Conservation (phyloP, 1,140 invertebrate genomes). For the Choristoneura fumiferana region DNA sequence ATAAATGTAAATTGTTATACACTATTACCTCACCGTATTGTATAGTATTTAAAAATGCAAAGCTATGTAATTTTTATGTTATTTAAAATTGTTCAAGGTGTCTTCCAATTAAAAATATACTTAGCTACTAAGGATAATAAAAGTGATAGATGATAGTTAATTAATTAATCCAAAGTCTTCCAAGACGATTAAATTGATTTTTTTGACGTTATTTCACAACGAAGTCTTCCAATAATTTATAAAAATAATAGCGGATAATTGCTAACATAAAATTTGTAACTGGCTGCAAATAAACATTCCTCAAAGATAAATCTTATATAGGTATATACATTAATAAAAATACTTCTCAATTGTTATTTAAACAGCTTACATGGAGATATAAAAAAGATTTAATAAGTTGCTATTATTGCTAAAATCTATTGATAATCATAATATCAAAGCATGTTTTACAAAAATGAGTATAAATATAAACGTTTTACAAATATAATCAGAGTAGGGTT, state of each 20-base stretch:
- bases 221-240: slow-evolving; percentile 64
- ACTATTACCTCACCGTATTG: background rate
- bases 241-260: slow-evolving; percentile 16
- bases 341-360: no score
- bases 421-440: no score
- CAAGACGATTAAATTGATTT: slow-evolving; percentile 42
- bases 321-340: background rate
- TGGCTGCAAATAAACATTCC: background rate
- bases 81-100: slow-evolving; percentile 11
- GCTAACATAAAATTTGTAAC: background rate
- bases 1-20: no score
- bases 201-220: slow-evolving; percentile 58
- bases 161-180: slow-evolving; percentile 56
- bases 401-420: no score
- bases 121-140: background rate
- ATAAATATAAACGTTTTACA: no score
- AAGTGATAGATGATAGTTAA: slow-evolving; percentile 5
- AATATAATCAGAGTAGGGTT: no score
- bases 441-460: no score
- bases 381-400: no score
- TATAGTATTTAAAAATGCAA: slow-evolving; percentile 27
- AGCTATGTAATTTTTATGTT: slow-evolving; percentile 11
- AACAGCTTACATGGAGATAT: no score
- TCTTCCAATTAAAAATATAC: slow-evolving; percentile 36
- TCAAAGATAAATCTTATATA: background rate